Base-by-base conservation (phyloP, 2,797 vertebrate species). In the Pitangus sulphuratus region DNA sequence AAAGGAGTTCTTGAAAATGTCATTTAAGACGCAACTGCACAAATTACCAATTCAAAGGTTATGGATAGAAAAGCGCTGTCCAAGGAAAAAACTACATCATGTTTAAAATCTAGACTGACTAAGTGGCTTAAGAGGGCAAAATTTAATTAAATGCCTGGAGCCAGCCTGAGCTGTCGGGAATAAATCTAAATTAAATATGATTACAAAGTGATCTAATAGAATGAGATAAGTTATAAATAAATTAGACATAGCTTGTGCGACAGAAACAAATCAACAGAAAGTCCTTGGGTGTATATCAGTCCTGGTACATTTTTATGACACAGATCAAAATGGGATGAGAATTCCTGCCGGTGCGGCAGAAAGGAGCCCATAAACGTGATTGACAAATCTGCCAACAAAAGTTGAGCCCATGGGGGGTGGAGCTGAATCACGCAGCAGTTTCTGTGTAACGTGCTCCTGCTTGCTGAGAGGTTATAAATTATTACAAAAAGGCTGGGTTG, bases 181-280 rank as follows among this genome's bases (percentile, higher is more conserved):
- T 96, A 97, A 97, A 97, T 98, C 97, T 98, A 97, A 97, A 97
- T 97, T 98, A 98, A 97, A 96, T 90, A 95, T 95, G 93, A 97
- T 97, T 97, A 95, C 91, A 91, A 96, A 87, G 64, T 94, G 94
- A 97, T 96, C 95, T 90, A 91, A 97, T 97, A 97, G 94, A 96
- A 97, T 97, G 97, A 95, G 92, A 93, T 96, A 94, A 97, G 96
- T 91, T 90, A 93, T 78, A 94, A 95, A 96, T 95, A 95, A 95
- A 96, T 96, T 91, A 97, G 96, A 91, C 64, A 40, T 56, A 70
- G 88, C 77, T 54, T 60, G 77, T 28, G 8, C 2, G 83, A 87
- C 69, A 92, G 95, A 94, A 95, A 89, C 85, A 95, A 84, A 93
- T 97, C 93, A 93, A 82, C 77, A 87, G 88, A 78, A 96, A 88